These are phyloP conservation scores for Achroia grisella DNA, from an alignment of 1,140 invertebrate species.

Conservation along the genomic window DNA sequence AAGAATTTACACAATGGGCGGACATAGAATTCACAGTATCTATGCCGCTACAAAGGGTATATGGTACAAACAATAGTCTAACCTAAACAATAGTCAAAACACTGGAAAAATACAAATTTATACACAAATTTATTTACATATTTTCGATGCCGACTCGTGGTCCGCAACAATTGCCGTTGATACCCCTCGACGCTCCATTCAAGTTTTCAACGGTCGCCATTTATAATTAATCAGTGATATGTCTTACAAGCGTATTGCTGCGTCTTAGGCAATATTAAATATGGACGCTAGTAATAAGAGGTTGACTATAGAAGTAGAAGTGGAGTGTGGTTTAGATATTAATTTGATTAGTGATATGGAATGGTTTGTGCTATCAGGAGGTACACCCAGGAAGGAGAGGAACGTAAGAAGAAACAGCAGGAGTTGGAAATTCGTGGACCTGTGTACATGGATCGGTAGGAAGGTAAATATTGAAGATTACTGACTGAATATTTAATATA, in stretches of 20 bases:
- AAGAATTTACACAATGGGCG: too few species aligned
- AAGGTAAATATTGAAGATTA: slow-evolving; percentile 32
- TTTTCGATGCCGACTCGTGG: too few species aligned
- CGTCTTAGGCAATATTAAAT: not conserved
- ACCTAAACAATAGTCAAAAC: too few species aligned
- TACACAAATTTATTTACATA: too few species aligned
- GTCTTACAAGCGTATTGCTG: too few species aligned
- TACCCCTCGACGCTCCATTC: too few species aligned
- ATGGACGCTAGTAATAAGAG: slow-evolving; percentile 21
- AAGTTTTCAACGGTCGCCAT: slow-evolving; percentile 24
- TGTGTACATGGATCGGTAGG: slow-evolving; percentile 58
- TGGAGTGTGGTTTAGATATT: slow-evolving; percentile 30
- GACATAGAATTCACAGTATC: too few species aligned
- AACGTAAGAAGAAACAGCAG: slow-evolving; percentile 31
- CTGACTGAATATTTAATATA: not conserved
- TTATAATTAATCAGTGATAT: too few species aligned
- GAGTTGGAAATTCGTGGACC: slow-evolving; percentile 44
- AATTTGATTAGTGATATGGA: slow-evolving; percentile 36
- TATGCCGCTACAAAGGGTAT: too few species aligned
- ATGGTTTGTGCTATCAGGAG: slow-evolving; percentile 48
- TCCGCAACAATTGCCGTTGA: too few species aligned
- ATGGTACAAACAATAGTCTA: too few species aligned
- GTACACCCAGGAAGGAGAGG: slow-evolving; percentile 44
- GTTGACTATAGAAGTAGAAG: slow-evolving; percentile 40
- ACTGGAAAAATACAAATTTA: too few species aligned